Evolutionary conservation across 1,140 invertebrate genomes (phyloP), one percentile per base, ranked within the genome.

Genomic region (Notospermus geniculatus): DNA sequence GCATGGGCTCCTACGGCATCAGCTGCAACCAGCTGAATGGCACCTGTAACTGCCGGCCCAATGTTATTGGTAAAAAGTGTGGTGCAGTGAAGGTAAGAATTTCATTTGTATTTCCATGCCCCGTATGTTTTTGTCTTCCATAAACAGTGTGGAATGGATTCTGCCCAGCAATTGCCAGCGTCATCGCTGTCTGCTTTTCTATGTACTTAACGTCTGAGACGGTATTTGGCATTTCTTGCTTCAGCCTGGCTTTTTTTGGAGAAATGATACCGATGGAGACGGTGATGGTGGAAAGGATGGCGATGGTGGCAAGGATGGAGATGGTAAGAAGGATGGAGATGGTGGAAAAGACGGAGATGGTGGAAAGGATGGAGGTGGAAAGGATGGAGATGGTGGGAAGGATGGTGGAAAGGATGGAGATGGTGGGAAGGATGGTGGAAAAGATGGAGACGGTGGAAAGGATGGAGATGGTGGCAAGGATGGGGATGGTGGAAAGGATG

Each of bases 1-100:
- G 32, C 13, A 29, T 27, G 7, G 75, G 75, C 52, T 69, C 74
- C 36, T 72, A 73, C 57, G 57, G 64, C 39, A 65, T 60, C 11
- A 60, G 68, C 0, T 98, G 96, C 73, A 90, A 97, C 69, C 83
- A 86, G 53, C 87, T 92, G 29, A 80, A 84, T 23, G 98, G 97
- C 75, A 89, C 89, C 73, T 91, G 95, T 77, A 90, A 92, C 27
- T 97, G 92, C 78, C 97, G 96, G 81, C 97, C 97, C 76, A 97
- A 91, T 79, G 95, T 96, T 2, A 86, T 86, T 46, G 98, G 96
- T 79, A 93, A 97, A 85, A 88, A 88, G 80, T 80, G 78, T 71
- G 69, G 74, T 54, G 54, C 41, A 36, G 78, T 76, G 64, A 55
- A 75, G 67, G 73, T 74, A 52, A 63, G 55, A 9, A 58, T 15